Conservation (phyloP, 2,113 vertebrate species). For the Drymodes brunneopygia region DNA sequence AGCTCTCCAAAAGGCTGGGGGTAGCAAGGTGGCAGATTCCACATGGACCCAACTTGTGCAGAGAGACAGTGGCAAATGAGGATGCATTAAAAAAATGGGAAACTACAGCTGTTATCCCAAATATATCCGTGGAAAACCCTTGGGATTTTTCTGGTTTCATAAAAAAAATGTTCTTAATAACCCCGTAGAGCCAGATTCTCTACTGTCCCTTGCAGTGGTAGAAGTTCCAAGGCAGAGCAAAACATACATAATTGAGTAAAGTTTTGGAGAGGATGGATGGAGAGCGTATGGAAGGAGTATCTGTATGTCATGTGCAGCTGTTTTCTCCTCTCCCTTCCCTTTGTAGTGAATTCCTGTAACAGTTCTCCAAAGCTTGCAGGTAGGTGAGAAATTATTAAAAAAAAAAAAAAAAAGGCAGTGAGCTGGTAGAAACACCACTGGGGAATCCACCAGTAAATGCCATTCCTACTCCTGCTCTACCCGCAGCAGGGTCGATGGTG, state of each 20-base stretch:
- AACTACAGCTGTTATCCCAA: background rate
- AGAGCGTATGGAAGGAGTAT: background rate
- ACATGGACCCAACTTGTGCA: background rate
- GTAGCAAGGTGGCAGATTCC: background rate
- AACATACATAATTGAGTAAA: background rate
- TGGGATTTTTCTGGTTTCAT: background rate
- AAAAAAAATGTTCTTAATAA: background rate
- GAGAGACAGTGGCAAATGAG: background rate
- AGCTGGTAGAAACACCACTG: background rate
- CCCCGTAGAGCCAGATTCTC: background rate
- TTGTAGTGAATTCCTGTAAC: background rate
- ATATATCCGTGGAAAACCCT: background rate
- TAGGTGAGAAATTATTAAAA: background rate
- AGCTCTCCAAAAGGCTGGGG: conserved; percentile 6
- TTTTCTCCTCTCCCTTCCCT: background rate
- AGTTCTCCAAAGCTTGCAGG: background rate
- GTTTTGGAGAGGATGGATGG: background rate
- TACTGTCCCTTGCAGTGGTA: background rate
- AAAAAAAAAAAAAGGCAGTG: background rate
- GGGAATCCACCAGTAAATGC: background rate
- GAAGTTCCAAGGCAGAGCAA: background rate
- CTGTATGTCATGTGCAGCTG: background rate
- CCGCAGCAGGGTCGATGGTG: background rate
- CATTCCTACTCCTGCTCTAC: background rate
- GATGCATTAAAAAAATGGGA: background rate